Evolutionary conservation across 2,797 vertebrate genomes (phyloP).

Genomic region (Hemibagrus guttatus): DNA sequence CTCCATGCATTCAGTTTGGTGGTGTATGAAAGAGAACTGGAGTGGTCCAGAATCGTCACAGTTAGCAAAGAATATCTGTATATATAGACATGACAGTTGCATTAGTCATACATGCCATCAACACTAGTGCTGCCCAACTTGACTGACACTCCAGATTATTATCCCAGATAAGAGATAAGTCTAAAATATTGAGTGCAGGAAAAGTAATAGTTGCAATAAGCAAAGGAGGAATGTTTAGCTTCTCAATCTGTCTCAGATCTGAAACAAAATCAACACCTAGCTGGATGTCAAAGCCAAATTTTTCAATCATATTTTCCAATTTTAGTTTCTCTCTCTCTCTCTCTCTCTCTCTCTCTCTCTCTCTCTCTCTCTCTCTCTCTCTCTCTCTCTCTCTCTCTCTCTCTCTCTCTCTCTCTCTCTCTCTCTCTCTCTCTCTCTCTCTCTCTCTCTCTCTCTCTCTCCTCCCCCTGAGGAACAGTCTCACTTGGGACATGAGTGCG

Average conservation of each 20-base stretch:
- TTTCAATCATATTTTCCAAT: conserved; percentile 40
- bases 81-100: conserved; percentile 23
- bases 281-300: conserved; percentile 50
- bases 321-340: conserved; percentile 1
- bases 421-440: not conserved
- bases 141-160: conserved; percentile 6
- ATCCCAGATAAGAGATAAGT: conserved; percentile 23
- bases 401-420: not conserved
- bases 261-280: conserved; percentile 64
- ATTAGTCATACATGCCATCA: conserved; percentile 37
- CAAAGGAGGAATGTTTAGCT: conserved; percentile 17
- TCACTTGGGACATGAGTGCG: conserved; percentile 22
- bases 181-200: conserved; percentile 28
- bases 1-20: not conserved
- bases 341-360: not conserved
- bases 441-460: not conserved
- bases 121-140: conserved; percentile 27
- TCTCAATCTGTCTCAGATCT: conserved; percentile 52
- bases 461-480: conserved; percentile 4
- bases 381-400: conserved; percentile 4
- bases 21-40: not conserved
- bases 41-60: not conserved
- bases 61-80: not conserved
- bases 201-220: conserved; percentile 29
- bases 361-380: conserved; percentile 3